Evolutionary conservation across 2,888 invertebrate genomes (phyloP), one percentile per base, ranked within the genome.

Genomic region (Peribatodes rhomboidaria): DNA sequence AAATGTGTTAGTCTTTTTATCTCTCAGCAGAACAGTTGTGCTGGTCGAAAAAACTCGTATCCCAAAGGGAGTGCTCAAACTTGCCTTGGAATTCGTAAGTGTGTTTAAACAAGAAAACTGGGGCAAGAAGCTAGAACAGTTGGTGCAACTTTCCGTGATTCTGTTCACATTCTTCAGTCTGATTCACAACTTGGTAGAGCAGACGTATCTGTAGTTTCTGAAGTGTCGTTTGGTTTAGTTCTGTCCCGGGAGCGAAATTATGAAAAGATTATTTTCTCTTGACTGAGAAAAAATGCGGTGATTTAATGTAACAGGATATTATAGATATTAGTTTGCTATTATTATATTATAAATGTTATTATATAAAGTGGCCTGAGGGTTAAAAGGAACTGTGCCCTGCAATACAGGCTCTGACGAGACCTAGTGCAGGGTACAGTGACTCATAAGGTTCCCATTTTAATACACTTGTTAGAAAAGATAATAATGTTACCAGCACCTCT

Each of bases 21-120:
- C 1, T 18, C 7, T 11, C 10, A 22, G 13, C 20, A 18, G 16
- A 18, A 18, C 42, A 47, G 35, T 22, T 35, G 11, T 46, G 10
- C 11, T 20, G 13, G 16, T 37, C 8, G 47, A 56, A 47, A 52
- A 11, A 46, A 59, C 50, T 53, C 52, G 27, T 44, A 52, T 65
- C 49, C 49, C 61, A 58, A 59, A 69, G 58, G 61, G 64, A 50
- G 37, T 57, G 18, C 57, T 65, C 49, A 47, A 56, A 57, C 42
- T 63, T 63, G 61, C 63, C 65, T 67, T 58, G 31, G 49, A 58
- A 55, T 60, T 56, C 52, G 46, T 61, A 60, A 61, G 60, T 56
- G 33, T 56, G 58, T 54, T 66, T 59, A 55, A 59, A 66, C 50
- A 58, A 59, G 49, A 54, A 61, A 61, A 62, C 37, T 61, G 39